Evolutionary conservation across 2,797 vertebrate genomes (phyloP), one percentile per base, ranked within the genome.

Genomic region (Squalus acanthias): DNA sequence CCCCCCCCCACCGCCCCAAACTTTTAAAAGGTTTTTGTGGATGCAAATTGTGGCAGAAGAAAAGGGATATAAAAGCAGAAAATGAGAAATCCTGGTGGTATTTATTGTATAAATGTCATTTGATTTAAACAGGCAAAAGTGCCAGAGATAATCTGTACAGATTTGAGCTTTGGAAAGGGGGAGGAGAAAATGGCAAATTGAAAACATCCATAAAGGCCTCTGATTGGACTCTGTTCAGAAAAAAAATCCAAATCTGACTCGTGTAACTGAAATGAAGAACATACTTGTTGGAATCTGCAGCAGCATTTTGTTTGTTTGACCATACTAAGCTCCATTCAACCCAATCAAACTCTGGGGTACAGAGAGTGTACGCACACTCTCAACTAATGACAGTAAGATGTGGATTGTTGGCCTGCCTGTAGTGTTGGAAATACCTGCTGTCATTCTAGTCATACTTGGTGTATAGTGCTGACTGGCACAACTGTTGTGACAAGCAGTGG

Each of bases 401-500:
- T 63, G 2, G 26, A 89, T 0, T 53, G 24, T 63, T 33, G 53
- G 50, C 26, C 46, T 53, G 46, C 33, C 22, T 92, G 5, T 50
- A 0, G 7, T 33, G 13, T 63, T 60, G 89, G 89, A 79, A 79
- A 39, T 67, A 67, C 33, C 9, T n/a, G 12, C 33, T 92, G 63
- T 6, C 13, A 29, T 92, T 79, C 57, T 20, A n/a, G 29, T 65
- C 4, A 57, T 91, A 91, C 26, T 92, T 65, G 60, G 57, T 63
- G 57, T 17, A 63, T n/a, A 33, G 29, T 96, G 22, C 65, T 69
- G 29, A 39, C 50, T 96, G 29, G 60, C 10, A 39, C 96, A 97
- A 97, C 96, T 97, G 96, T 96, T 97, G 95, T 96, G 97, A 94
- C 97, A 97, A 96, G 96, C 63, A 91, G 74, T 94, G 96, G 1